Percentiles rank a stretch among this genome's conserved stretches.
Conservation (phyloP, 2,888 invertebrate genomes). For the Epistrophella euchroma region DNA sequence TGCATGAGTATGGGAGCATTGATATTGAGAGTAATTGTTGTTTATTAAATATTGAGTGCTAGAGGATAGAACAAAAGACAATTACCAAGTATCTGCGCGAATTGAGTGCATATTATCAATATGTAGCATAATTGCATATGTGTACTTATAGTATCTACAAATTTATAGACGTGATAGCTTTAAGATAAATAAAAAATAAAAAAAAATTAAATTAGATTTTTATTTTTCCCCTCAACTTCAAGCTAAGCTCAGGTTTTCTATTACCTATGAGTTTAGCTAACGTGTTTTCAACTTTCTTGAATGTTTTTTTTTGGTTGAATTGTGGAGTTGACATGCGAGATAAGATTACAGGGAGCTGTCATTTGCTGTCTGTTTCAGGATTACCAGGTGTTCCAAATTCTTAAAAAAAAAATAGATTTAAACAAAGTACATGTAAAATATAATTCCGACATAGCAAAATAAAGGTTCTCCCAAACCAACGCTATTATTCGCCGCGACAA, state of each 20-base stretch:
- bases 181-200: too few relatives aligned
- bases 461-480: too few relatives aligned
- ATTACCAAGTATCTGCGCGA: slow-evolving; percentile 42
- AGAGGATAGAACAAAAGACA: slow-evolving; percentile 42
- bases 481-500: too few relatives aligned
- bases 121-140: not conserved
- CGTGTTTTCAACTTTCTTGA: slow-evolving; percentile 25
- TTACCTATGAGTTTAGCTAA: slow-evolving; percentile 50
- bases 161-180: not conserved
- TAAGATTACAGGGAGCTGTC: slow-evolving; percentile 45
- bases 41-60: slow-evolving; percentile 41
- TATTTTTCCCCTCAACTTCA: slow-evolving; percentile 23
- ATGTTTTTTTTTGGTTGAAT: slow-evolving; percentile 32
- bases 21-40: slow-evolving; percentile 63
- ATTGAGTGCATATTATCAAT: slow-evolving; percentile 37
- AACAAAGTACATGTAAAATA: too few relatives aligned
- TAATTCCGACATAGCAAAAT: too few relatives aligned
- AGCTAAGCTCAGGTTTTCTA: slow-evolving; percentile 35
- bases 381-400: slow-evolving; percentile 7
- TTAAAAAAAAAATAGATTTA: not conserved
- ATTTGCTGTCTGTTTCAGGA: slow-evolving; percentile 19
- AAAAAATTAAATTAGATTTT: slow-evolving; percentile 48
- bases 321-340: slow-evolving; percentile 44
- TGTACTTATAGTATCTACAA: not conserved
- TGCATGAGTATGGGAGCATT: slow-evolving; percentile 24